Evolutionary conservation across 2,888 invertebrate genomes (phyloP), one percentile per base, ranked within the genome.

Genomic region (Plebejus melissa): DNA sequence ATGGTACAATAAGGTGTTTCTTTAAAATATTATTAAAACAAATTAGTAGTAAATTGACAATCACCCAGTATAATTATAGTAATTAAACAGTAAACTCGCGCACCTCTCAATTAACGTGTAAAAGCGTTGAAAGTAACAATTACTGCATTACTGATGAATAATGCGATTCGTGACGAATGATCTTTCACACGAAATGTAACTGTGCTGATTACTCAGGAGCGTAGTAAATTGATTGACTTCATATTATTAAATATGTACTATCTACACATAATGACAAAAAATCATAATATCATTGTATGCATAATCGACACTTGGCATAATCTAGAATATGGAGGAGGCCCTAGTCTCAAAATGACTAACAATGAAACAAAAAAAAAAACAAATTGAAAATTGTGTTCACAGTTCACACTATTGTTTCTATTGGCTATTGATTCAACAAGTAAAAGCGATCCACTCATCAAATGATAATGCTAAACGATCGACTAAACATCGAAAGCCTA

Each of bases 71-170:
- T 22, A 58, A 58, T 22, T 58, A 58, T 58, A 58, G 22, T 22
- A 22, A 22, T 58, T 22, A 58, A 60, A 60, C 11, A 60, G 28
- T 28, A 60, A 11, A 60, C 28, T 60, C 60, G 60, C 28, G 60
- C 28, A 60, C 28, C 60, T 60, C 60, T 28, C 9, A 11, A 60
- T 60, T 60, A 28, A 60, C 22, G 60, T 60, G 60, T 60, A 60
- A 60, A 60, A 60, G 60, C 60, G 60, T 60, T 60, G 60, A 60
- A 60, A 60, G 60, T 60, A 60, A 60, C 60, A 60, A 60, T 60
- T 22, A 60, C 60, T 28, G 11, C 28, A 60, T 28, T 60, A 60
- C 9, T 60, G 4, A 60, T 60, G 60, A 60, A 11, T 60, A 60
- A 60, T 60, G 60, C 60, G 60, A 28, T 60, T 60, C 60, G 60